These are phyloP conservation scores for Ceyx melanurus DNA, from an alignment of 2,113 vertebrate species.

Conservation along the genomic window DNA sequence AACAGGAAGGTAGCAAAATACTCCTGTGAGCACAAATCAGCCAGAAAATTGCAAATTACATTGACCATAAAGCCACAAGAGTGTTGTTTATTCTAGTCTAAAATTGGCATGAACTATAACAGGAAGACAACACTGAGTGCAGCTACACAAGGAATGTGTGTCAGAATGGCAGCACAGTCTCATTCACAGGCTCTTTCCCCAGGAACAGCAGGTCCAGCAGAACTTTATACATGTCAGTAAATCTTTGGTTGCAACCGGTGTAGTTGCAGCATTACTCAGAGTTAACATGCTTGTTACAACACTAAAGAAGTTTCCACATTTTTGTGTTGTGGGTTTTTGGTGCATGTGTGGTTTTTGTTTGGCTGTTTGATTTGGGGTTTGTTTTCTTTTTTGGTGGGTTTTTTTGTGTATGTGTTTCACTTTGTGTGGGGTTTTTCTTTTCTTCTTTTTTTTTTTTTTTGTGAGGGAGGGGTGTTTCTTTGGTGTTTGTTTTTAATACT, in stretches of 20 bases:
- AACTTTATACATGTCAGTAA: background rate
- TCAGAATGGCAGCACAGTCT: background rate
- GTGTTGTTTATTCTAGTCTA: slow-evolving; percentile 8
- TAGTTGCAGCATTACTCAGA: background rate
- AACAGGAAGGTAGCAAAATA: slow-evolving; percentile 19
- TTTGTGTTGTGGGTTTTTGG: too few species aligned
- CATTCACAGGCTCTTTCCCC: background rate
- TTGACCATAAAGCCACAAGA: background rate
- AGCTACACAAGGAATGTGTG: background rate
- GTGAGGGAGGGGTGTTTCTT: too few species aligned
- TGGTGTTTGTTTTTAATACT: background rate
- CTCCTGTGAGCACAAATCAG: background rate
- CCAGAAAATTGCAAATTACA: slow-evolving; percentile 10
- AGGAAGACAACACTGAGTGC: background rate
- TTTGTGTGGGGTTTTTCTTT: too few species aligned
- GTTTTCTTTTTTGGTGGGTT: too few species aligned
- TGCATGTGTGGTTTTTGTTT: too few species aligned
- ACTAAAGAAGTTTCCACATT: background rate
- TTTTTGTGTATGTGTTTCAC: too few species aligned
- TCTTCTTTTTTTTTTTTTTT: too few species aligned
- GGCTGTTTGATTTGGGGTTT: too few species aligned
- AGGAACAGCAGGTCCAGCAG: background rate
- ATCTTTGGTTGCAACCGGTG: background rate
- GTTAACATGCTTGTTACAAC: background rate
- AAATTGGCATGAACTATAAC: slow-evolving; percentile 3